These are phyloP conservation scores for Delphinapterus leucas DNA, from an alignment of 2,113 vertebrate species.

Conservation along the genomic window DNA sequence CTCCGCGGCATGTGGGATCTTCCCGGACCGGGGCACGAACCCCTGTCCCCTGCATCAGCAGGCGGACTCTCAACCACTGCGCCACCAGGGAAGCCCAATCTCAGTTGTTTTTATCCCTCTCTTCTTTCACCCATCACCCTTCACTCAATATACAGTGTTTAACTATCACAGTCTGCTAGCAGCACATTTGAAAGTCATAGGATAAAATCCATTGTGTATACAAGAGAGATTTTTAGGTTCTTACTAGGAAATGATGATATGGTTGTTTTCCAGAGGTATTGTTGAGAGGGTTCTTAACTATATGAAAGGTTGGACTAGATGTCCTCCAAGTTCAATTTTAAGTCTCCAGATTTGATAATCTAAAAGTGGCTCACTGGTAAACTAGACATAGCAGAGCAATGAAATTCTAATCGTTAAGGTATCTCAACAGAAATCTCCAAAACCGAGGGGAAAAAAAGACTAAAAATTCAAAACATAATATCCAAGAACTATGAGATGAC, in stretches of 20 bases:
- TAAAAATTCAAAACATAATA: neutral
- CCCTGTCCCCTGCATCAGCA: too few species aligned
- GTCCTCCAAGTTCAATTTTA: constrained; percentile 20
- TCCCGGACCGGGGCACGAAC: too few species aligned
- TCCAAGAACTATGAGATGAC: neutral
- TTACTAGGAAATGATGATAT: neutral
- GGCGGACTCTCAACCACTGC: too few species aligned
- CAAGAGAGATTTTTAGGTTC: neutral
- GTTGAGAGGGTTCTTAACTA: neutral
- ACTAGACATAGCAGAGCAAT: neutral
- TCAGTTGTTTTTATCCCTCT: neutral
- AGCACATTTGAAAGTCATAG: neutral
- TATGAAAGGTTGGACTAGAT: neutral
- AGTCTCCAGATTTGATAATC: constrained; percentile 6
- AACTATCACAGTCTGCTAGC: neutral
- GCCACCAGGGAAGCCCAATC: neutral
- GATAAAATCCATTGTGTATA: neutral
- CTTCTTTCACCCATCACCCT: neutral
- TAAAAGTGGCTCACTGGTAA: neutral
- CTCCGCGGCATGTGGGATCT: too few species aligned
- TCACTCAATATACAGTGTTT: neutral
- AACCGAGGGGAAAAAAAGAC: neutral
- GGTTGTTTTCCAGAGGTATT: neutral
- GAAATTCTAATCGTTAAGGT: neutral
- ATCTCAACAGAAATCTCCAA: neutral